Conservation (phyloP, 92 coral and sea anemone genomes). For the Umimayanthus chanpuru region DNA sequence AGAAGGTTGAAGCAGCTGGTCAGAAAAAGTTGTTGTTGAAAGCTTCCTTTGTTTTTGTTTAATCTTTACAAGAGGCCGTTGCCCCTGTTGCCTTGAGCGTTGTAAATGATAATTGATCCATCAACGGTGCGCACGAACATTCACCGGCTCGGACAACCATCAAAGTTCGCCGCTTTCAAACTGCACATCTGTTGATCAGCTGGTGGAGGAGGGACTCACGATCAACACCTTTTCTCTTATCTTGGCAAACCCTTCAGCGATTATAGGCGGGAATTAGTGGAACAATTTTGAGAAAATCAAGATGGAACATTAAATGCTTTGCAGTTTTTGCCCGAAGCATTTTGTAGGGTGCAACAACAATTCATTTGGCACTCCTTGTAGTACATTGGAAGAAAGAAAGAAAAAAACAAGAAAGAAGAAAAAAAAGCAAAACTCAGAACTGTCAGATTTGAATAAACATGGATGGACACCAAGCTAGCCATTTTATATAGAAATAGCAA, state of each 20-base stretch:
- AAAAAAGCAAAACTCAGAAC: no score
- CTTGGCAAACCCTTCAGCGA: constrained; percentile 13
- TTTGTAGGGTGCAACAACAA: background rate
- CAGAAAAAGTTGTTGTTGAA: background rate
- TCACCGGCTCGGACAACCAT: background rate
- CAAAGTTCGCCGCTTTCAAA: constrained; percentile 12
- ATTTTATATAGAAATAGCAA: no score
- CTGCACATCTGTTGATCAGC: constrained; percentile 26
- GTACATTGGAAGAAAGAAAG: no score
- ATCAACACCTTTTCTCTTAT: constrained; percentile 21
- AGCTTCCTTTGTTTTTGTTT: background rate
- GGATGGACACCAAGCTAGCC: no score
- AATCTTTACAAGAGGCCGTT: background rate
- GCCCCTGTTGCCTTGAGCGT: constrained; percentile 23
- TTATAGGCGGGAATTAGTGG: background rate
- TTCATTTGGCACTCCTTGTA: no score
- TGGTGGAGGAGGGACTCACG: constrained; percentile 7
- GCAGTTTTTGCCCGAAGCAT: background rate
- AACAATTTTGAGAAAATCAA: constrained; percentile 8
- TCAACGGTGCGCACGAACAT: constrained; percentile 3
- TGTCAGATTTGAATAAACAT: no score
- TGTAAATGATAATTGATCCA: constrained; percentile 25
- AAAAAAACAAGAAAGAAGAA: no score
- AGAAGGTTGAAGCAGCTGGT: background rate
- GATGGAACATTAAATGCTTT: constrained; percentile 13